Conservation (phyloP, 2,888 invertebrate genomes). For the Eilema depressum region DNA sequence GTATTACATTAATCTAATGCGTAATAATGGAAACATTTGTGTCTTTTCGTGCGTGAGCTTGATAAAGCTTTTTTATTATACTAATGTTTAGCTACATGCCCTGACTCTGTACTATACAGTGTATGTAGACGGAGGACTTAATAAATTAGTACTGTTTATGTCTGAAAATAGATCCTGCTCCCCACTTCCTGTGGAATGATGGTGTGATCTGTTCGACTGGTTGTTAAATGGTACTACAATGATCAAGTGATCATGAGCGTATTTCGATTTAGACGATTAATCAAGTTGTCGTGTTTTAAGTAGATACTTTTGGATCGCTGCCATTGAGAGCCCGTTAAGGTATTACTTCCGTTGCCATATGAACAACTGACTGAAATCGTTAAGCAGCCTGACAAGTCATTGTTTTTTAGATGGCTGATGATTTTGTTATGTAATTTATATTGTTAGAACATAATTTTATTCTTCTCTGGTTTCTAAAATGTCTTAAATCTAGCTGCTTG, state of each 20-base stretch:
- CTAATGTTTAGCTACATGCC: neutral
- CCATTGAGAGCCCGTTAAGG: neutral
- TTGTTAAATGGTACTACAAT: conserved; percentile 13
- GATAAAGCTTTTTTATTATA: conserved; percentile 1
- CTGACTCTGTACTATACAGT: conserved; percentile 2
- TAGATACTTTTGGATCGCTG: conserved; percentile 3
- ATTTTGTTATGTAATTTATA: neutral
- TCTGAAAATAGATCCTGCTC: conserved; percentile 20
- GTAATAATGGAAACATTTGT: neutral
- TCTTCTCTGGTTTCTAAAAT: neutral
- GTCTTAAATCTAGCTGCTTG: neutral
- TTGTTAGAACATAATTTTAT: neutral
- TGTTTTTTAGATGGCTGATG: neutral
- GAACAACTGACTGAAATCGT: neutral
- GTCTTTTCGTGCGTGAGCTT: conserved; percentile 19
- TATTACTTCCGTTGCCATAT: conserved; percentile 5
- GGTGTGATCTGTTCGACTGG: conserved; percentile 12
- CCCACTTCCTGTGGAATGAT: conserved; percentile 20
- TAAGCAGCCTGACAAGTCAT: neutral
- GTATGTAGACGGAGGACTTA: conserved; percentile 12
- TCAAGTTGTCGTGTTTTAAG: conserved; percentile 8
- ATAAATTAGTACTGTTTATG: conserved; percentile 21
- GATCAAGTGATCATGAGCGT: neutral
- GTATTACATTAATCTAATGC: neutral
- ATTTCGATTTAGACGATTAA: conserved; percentile 10